Evolutionary conservation across 2,113 vertebrate species (phyloP).

Genomic region (Callopanchax toddi): DNA sequence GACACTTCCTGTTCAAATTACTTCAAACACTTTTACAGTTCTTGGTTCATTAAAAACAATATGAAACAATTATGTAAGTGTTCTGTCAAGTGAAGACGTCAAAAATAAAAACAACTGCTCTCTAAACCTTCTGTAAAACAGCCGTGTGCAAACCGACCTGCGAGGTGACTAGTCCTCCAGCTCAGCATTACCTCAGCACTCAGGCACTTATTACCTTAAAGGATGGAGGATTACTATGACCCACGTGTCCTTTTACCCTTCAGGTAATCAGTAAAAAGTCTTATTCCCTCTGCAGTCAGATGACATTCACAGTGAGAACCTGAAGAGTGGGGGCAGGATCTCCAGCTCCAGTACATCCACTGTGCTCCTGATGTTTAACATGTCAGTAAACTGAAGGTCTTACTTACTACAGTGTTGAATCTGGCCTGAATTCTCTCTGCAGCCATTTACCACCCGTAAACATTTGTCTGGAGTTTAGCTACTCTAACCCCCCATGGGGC

Average conservation of each 20-base stretch:
- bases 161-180: no score
- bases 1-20: no score
- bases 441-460: conserved; percentile 34
- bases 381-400: background rate
- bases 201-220: no score
- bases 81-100: no score
- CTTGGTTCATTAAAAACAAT: no score
- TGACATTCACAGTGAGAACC: conserved; percentile 31
- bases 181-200: no score
- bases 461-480: conserved; percentile 46
- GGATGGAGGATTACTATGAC: no score
- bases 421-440: conserved; percentile 13
- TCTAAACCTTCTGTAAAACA: no score
- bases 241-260: conserved; percentile 30
- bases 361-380: conserved; percentile 24
- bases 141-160: no score
- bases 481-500: conserved; percentile 18
- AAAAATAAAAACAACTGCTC: no score
- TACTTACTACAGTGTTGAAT: conserved; percentile 13
- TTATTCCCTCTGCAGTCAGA: conserved; percentile 11
- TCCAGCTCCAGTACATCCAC: conserved; percentile 5
- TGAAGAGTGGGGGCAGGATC: background rate
- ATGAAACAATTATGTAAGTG: no score
- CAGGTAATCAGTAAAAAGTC: conserved; percentile 30
- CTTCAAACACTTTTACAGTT: no score